Conservation (phyloP, 2,888 invertebrate species). For the Cephus nigrinus region DNA sequence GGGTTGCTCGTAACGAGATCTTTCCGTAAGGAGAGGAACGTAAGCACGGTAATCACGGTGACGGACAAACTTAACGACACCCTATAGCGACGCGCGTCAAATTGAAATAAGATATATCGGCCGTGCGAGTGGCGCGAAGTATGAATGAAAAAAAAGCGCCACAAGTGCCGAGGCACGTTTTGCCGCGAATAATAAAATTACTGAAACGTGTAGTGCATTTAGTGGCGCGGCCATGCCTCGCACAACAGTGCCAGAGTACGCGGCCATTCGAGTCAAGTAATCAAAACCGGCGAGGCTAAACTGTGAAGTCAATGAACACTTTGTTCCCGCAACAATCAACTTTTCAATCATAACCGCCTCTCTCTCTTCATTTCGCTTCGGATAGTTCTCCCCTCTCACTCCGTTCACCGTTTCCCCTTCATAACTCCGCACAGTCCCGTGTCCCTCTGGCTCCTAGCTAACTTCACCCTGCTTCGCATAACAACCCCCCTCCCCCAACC, state of each 20-base stretch:
- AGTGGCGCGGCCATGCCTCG: neutral
- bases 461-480: neutral
- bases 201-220: neutral
- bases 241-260: neutral
- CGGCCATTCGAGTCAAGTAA: conserved; percentile 3
- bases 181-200: neutral
- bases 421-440: conserved; percentile 9
- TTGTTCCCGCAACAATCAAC: conserved; percentile 59
- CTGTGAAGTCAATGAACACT: conserved; percentile 56
- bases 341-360: conserved; percentile 52
- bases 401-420: neutral
- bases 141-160: neutral
- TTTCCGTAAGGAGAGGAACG: conserved; percentile 20
- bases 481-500: conserved; percentile 8
- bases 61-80: neutral
- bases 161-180: neutral
- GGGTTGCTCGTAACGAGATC: conserved; percentile 19
- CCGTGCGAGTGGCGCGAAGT: neutral
- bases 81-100: too few relatives aligned
- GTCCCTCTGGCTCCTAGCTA: conserved; percentile 9
- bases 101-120: neutral
- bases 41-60: neutral
- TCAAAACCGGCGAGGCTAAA: conserved; percentile 23
- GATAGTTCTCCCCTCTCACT: neutral
- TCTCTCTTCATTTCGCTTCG: conserved; percentile 2